phyloP scores from a whole-genome alignment of 2,888 invertebrate genomes.

The Margaritifera margaritifera region DNA sequence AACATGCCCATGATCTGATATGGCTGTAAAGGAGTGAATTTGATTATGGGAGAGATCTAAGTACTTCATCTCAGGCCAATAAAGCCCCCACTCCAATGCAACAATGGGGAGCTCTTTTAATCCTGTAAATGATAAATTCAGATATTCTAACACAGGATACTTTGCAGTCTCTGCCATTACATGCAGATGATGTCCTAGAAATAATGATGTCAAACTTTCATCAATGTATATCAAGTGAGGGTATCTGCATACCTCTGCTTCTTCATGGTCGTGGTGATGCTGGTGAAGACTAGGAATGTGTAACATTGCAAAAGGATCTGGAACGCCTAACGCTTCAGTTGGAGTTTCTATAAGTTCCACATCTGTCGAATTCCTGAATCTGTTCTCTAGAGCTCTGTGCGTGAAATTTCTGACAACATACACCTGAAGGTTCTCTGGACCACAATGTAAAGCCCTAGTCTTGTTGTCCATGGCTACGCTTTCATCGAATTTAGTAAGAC shows the following conservation, averaged over 20 bases:
- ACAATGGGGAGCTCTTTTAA: constrained; percentile 17
- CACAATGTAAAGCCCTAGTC: constrained; percentile 30
- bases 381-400: no score
- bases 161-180: constrained; percentile 21
- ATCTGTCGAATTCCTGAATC: no score
- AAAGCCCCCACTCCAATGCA: constrained; percentile 33
- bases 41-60: constrained; percentile 39
- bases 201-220: constrained; percentile 20
- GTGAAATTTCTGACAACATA: constrained; percentile 24
- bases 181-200: constrained; percentile 18
- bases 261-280: constrained; percentile 18
- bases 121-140: constrained; percentile 31
- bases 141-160: constrained; percentile 28
- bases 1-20: constrained; percentile 26
- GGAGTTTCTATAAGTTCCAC: not conserved
- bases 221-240: constrained; percentile 23
- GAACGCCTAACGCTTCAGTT: constrained; percentile 13
- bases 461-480: constrained; percentile 15
- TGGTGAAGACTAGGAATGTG: not conserved
- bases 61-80: constrained; percentile 38
- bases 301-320: constrained; percentile 19
- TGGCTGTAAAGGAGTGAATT: constrained; percentile 27
- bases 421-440: constrained; percentile 18
- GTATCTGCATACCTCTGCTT: constrained; percentile 15
- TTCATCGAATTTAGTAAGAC: constrained; percentile 6